A percentile compares a stretch with the other conserved stretches of the same genome.
Evolutionary conservation across 2,113 vertebrate genomes (phyloP).

Genomic region (Amblyopsis rosae): DNA sequence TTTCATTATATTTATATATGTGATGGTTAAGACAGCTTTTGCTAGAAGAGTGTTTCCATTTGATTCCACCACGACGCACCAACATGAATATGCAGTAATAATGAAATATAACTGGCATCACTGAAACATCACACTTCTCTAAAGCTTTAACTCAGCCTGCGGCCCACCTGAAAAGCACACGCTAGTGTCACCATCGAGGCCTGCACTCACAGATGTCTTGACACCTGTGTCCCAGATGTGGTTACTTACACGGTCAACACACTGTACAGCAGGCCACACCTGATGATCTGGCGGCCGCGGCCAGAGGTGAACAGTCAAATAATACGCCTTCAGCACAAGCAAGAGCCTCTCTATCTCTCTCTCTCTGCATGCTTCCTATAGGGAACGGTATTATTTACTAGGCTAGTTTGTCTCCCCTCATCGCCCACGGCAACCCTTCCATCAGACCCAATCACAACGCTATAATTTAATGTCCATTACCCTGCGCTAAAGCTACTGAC

Average conservation of each 20-base stretch:
- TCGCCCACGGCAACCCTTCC: conserved; percentile 38
- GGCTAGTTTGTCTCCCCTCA: conserved; percentile 26
- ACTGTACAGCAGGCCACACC: neutral
- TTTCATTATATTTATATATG: too few species aligned
- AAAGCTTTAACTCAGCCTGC: too few species aligned
- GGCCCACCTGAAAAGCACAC: too few species aligned
- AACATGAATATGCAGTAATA: too few species aligned
- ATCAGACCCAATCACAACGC: conserved; percentile 48
- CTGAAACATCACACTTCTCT: too few species aligned
- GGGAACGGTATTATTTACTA: conserved; percentile 45
- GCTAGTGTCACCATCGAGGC: neutral
- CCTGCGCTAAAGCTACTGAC: conserved; percentile 48
- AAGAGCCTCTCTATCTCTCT: conserved; percentile 13
- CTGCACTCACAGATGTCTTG: conserved; percentile 18
- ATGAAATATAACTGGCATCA: too few species aligned
- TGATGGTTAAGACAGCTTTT: too few species aligned
- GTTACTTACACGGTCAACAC: conserved; percentile 56
- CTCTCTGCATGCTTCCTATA: conserved; percentile 29
- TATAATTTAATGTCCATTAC: conserved; percentile 68
- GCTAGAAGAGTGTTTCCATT: too few species aligned
- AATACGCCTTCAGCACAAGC: neutral
- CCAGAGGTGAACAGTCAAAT: neutral
- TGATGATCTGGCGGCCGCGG: neutral
- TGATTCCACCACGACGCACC: too few species aligned
- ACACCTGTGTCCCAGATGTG: conserved; percentile 22